These are phyloP conservation scores for Sinonovacula constricta DNA, from an alignment of 1,140 invertebrate genomes.

Conservation along the genomic window DNA sequence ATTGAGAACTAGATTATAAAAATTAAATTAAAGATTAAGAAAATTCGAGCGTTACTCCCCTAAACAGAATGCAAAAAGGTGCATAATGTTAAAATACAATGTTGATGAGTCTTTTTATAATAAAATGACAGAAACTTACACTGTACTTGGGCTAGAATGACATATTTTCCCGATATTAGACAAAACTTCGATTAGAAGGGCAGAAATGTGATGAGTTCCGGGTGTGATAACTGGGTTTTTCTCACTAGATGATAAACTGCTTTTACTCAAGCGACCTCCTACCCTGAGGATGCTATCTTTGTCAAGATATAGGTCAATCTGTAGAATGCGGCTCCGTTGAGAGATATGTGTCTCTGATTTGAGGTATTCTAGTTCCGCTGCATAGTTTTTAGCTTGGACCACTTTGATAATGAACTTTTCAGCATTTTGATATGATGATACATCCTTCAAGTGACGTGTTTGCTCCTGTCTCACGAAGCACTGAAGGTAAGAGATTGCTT, in stretches of 20 bases:
- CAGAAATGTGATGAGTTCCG: not conserved
- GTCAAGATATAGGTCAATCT: not conserved
- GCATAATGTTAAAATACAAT: too few relatives aligned
- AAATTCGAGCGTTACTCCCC: too few relatives aligned
- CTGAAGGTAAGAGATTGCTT: slow-evolving; percentile 5
- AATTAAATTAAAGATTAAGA: too few relatives aligned
- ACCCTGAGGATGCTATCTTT: not conserved
- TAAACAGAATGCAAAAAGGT: too few relatives aligned
- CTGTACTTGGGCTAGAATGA: too few relatives aligned
- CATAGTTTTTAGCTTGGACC: not conserved
- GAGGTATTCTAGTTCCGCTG: too few relatives aligned
- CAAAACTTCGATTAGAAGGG: not conserved
- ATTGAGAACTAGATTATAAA: too few relatives aligned
- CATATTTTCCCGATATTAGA: not conserved
- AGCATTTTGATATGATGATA: not conserved
- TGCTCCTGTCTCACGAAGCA: not conserved
- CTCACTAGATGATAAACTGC: not conserved
- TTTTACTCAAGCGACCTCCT: not conserved
- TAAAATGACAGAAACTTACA: too few relatives aligned
- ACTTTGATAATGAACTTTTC: not conserved
- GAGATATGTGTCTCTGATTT: not conserved
- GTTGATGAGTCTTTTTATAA: too few relatives aligned
- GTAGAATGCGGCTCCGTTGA: not conserved
- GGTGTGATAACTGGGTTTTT: not conserved
- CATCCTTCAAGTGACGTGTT: not conserved